phyloP scores from a whole-genome alignment of 2,113 vertebrate species.

The Nannospalax galili region DNA sequence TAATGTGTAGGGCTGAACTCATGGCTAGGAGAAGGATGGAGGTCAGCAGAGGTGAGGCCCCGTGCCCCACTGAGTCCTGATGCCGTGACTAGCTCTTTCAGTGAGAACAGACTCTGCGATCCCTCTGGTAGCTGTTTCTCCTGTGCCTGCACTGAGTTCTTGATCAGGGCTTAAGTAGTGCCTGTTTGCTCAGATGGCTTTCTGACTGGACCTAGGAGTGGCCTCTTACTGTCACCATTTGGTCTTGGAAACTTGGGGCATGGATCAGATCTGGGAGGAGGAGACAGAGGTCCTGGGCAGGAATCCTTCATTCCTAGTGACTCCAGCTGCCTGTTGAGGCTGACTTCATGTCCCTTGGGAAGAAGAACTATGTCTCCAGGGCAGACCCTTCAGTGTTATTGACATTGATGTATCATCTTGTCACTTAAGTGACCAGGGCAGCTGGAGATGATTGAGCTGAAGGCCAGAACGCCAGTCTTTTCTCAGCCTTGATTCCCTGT shows the following conservation, averaged over 20 bases:
- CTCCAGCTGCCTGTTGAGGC: constrained; percentile 52
- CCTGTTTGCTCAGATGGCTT: background rate
- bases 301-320: background rate
- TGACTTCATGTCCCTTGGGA: background rate
- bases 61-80: background rate
- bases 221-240: constrained; percentile 28
- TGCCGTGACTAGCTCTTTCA: background rate
- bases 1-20: fast-evolving
- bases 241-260: background rate
- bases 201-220: constrained; percentile 1
- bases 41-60: background rate
- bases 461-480: background rate
- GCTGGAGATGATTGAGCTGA: constrained; percentile 67
- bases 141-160: background rate
- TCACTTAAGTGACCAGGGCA: constrained; percentile 66
- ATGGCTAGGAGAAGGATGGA: background rate
- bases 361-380: background rate
- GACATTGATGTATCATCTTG: constrained; percentile 70
- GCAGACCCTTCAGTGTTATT: constrained; percentile 39
- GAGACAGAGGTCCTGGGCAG: background rate
- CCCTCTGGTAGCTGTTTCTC: background rate
- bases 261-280: constrained; percentile 12
- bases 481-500: constrained; percentile 40
- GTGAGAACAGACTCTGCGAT: background rate
- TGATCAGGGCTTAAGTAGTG: background rate